Conservation (phyloP, 2,888 invertebrate species). For the Heliconius ethilla region DNA sequence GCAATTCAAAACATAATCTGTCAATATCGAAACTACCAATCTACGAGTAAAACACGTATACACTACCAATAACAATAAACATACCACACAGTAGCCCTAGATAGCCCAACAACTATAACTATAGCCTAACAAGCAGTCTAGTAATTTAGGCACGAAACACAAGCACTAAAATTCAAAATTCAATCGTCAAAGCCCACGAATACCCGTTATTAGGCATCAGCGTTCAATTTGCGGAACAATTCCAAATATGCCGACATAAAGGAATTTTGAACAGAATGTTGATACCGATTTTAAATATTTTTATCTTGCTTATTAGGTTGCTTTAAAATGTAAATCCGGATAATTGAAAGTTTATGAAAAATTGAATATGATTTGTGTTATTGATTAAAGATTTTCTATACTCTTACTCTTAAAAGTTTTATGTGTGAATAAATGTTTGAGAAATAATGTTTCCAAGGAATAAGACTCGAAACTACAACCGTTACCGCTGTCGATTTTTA, state of each 20-base stretch:
- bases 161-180: slow-evolving; percentile 17
- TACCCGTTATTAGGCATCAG: slow-evolving; percentile 14
- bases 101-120: too few species aligned
- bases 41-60: neutral
- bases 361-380: neutral
- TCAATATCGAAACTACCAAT: neutral
- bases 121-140: neutral
- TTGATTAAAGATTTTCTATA: too few species aligned
- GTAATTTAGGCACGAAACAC: slow-evolving; percentile 14
- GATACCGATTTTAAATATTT: neutral
- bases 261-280: neutral
- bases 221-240: slow-evolving; percentile 15
- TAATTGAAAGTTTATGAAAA: neutral
- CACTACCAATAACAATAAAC: neutral
- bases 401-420: too few species aligned
- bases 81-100: neutral
- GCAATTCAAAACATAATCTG: neutral
- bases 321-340: neutral
- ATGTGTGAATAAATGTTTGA: too few species aligned
- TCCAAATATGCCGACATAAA: slow-evolving; percentile 3
- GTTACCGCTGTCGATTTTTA: too few species aligned
- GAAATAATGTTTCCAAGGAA: too few species aligned
- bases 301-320: neutral
- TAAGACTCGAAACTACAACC: too few species aligned
- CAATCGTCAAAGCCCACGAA: slow-evolving; percentile 16